A percentile compares a stretch with the other conserved stretches of the same genome.
phyloP scores from a whole-genome alignment of 2,113 vertebrate species.

The Toxostoma redivivum region DNA sequence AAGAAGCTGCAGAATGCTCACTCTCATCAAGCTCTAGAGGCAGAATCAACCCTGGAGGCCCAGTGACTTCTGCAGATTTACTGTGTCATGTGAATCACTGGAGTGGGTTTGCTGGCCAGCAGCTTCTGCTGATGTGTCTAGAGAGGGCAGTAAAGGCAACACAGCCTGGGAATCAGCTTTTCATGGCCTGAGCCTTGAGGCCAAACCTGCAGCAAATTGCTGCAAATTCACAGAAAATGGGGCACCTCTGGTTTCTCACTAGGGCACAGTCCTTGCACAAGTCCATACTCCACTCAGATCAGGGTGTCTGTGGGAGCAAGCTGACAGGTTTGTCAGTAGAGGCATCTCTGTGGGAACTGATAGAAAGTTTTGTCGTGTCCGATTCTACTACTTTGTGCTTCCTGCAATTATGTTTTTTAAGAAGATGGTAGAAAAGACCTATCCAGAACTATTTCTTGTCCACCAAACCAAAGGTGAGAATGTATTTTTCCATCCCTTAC shows the following conservation, averaged over 20 bases:
- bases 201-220: background rate
- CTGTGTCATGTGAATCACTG: background rate
- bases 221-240: background rate
- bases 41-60: background rate
- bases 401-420: background rate
- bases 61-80: background rate
- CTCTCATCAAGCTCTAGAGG: background rate
- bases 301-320: background rate
- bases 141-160: background rate
- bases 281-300: rapidly evolving
- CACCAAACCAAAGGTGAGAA: background rate
- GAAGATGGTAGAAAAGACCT: background rate
- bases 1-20: background rate
- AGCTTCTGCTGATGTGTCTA: background rate
- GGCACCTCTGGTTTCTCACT: background rate
- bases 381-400: background rate
- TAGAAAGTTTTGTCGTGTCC: background rate
- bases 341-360: background rate
- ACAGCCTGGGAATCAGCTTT: background rate
- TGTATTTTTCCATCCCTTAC: background rate
- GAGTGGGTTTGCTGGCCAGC: background rate
- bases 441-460: background rate
- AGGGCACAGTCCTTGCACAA: background rate
- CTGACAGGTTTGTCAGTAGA: background rate
- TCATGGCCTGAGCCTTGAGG: background rate